Percentiles rank a stretch among this genome's conserved stretches.
Evolutionary conservation across 2,113 vertebrate species (phyloP).

Genomic region (Ovis canadensis): DNA sequence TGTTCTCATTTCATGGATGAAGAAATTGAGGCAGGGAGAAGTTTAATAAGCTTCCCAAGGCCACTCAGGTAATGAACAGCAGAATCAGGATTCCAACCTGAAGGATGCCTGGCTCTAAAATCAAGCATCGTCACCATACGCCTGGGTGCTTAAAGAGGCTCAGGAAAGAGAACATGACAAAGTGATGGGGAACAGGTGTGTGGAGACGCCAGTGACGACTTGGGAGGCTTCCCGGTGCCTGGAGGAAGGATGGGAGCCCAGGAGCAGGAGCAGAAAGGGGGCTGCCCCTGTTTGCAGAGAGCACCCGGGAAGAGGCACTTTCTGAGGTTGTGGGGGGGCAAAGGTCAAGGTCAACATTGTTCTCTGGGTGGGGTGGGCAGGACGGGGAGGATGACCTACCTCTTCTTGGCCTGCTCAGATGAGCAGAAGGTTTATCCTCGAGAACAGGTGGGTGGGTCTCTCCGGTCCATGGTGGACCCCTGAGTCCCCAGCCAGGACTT

Average conservation of each 20-base stretch:
- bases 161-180: background rate
- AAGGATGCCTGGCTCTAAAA: background rate
- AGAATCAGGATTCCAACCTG: background rate
- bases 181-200: background rate
- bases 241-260: too few species aligned
- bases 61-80: background rate
- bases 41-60: background rate
- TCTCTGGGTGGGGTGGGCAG: background rate
- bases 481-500: background rate
- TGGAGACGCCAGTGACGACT: background rate
- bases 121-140: fast-evolving
- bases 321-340: background rate
- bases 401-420: background rate
- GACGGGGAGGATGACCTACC: background rate
- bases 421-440: background rate
- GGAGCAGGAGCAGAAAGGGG: too few species aligned
- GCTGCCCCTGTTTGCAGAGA: background rate
- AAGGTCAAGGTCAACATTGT: background rate
- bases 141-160: background rate
- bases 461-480: background rate
- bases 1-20: too few species aligned
- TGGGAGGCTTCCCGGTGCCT: too few species aligned
- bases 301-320: background rate
- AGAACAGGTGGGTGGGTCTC: background rate
- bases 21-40: background rate